Evolutionary conservation across 2,888 invertebrate genomes (phyloP), one percentile per base, ranked within the genome.

Genomic region (Keiferia lycopersicella): DNA sequence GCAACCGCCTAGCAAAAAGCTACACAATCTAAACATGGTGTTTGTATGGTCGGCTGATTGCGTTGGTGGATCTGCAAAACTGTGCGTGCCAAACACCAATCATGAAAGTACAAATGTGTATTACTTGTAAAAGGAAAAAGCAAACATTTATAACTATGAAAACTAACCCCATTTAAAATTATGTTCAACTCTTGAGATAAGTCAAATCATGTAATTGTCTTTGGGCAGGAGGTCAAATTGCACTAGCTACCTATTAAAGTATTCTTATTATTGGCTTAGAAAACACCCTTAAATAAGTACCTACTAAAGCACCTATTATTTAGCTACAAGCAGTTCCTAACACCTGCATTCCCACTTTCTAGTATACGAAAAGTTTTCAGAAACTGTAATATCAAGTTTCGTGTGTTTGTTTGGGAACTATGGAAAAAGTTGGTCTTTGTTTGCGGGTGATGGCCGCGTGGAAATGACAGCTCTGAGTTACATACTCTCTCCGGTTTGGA

Each of bases 401-500:
- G 65, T 57, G 62, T 60, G 61, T 64, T 59, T 63, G 64, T 64
- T 59, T 63, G 64, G 26, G 48, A 56, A 62, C 64, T 65, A 62
- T 62, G 51, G 65, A 58, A 69, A 69, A 68, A 68, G 67, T 71
- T 68, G 63, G 63, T 1, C 45, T 45, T 16, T 45, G 45, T 45
- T 45, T 45, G 64, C 66, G 38, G 63, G 61, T 64, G 67, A 67
- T 58, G 66, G 73, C 75, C 73, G 79, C 73, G 76, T 82, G 81
- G 75, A 68, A 63, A 69, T 81, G 83, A 82, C 83, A 82, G 81
- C 76, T 84, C 77, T 81, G 82, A 80, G 76, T 79, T 76, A 81
- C 79, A 69, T 62, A 61, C 64, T 26, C 39, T 64, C 65, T 57
- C 61, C 48, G 20, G 51, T 22, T 51, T 22, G 20, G 10, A 26